phyloP scores from a whole-genome alignment of 2,797 vertebrate genomes.

The Brachyrhaphis roseni region DNA sequence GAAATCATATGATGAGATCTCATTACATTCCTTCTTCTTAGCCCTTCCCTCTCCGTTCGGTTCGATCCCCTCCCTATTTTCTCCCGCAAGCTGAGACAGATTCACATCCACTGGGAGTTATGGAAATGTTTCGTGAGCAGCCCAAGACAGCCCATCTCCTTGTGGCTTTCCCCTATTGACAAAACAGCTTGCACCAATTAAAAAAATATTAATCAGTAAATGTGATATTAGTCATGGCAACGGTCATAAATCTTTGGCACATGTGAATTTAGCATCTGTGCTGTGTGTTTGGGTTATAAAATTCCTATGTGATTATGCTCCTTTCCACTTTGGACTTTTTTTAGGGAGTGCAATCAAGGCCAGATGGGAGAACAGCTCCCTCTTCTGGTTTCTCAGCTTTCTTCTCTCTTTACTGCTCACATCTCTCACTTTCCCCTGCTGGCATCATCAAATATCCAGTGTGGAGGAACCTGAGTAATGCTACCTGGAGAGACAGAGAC shows the following conservation, averaged over 20 bases:
- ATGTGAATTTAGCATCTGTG: slow-evolving; percentile 7
- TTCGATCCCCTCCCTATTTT: slow-evolving; percentile 71
- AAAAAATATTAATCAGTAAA: slow-evolving; percentile 9
- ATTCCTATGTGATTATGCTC: slow-evolving; percentile 24
- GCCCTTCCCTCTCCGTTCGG: slow-evolving; percentile 63
- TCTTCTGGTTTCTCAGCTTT: slow-evolving; percentile 43
- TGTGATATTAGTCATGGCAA: slow-evolving; percentile 7
- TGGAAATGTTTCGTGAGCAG: slow-evolving; percentile 50
- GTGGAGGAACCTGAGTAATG: slow-evolving; percentile 72
- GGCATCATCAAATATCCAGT: slow-evolving; percentile 64
- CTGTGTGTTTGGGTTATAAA: not conserved
- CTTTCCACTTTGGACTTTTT: slow-evolving; percentile 26
- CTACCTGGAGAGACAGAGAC: slow-evolving; percentile 52
- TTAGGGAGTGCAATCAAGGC: slow-evolving; percentile 29
- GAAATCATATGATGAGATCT: slow-evolving; percentile 70
- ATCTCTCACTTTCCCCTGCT: slow-evolving; percentile 50
- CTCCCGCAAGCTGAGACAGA: slow-evolving; percentile 78
- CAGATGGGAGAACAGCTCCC: slow-evolving; percentile 52
- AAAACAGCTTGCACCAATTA: slow-evolving; percentile 32
- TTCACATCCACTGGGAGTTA: slow-evolving; percentile 69
- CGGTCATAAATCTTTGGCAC: slow-evolving; percentile 2
- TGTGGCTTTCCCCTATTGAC: slow-evolving; percentile 29
- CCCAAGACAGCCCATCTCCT: slow-evolving; percentile 15
- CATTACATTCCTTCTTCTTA: slow-evolving; percentile 67
- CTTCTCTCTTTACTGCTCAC: slow-evolving; percentile 5